Evolutionary conservation across 1,140 invertebrate genomes (phyloP).

Genomic region (Batillaria attramentaria): DNA sequence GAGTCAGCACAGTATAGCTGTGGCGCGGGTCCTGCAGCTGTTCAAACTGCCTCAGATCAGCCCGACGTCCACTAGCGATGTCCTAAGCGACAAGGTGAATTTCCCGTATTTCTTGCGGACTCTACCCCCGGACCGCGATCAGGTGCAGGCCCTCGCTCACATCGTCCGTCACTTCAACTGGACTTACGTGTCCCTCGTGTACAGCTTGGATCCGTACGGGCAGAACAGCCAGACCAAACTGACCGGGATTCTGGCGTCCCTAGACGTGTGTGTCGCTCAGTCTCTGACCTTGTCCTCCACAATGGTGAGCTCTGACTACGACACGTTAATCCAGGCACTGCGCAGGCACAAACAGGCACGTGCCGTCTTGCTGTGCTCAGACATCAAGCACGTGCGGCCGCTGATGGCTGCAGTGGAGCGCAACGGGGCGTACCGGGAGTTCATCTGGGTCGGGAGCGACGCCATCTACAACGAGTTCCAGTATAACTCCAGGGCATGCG

Average conservation of each 20-base stretch:
- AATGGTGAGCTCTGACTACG: constrained; percentile 61
- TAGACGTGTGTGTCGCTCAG: constrained; percentile 72
- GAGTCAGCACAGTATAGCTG: constrained; percentile 48
- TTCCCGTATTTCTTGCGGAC: constrained; percentile 61
- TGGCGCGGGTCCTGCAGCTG: constrained; percentile 50
- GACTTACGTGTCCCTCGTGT: constrained; percentile 55
- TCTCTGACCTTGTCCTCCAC: constrained; percentile 76
- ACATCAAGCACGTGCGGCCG: constrained; percentile 79
- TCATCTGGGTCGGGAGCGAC: constrained; percentile 83
- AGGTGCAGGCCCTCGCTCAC: constrained; percentile 53
- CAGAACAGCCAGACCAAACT: constrained; percentile 58
- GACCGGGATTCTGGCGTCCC: constrained; percentile 10
- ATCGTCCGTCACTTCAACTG: constrained; percentile 52
- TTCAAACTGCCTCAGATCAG: constrained; percentile 59
- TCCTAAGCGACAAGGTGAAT: constrained; percentile 56
- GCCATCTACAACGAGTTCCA: constrained; percentile 82
- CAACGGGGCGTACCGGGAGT: constrained; percentile 64
- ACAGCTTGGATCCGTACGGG: constrained; percentile 72
- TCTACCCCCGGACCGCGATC: constrained; percentile 56
- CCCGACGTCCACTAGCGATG: constrained; percentile 53
- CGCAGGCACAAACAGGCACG: constrained; percentile 48
- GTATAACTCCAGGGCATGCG: constrained; percentile 78
- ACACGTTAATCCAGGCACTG: constrained; percentile 36
- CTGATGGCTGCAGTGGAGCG: constrained; percentile 72
- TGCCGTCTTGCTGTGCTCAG: constrained; percentile 80